Evolutionary conservation across 2,888 invertebrate genomes (phyloP), one percentile per base, ranked within the genome.

Genomic region (Drosophila stalkeri): DNA sequence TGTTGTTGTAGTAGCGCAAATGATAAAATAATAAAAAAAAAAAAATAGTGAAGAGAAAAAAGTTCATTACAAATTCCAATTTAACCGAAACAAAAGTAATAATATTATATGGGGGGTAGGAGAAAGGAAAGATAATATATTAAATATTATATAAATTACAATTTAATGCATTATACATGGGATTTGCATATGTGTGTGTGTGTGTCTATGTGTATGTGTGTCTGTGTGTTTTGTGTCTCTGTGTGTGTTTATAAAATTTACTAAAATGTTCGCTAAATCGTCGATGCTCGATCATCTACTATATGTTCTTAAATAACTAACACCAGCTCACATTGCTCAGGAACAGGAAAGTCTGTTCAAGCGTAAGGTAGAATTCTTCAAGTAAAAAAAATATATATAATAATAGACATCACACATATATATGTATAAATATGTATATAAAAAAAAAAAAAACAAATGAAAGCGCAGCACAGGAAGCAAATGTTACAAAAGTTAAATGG

Each of bases 31-130:
- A 20, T 2, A 20, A 27, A 47, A 31, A 46, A 33, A 20, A 37
- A 52, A 27, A 33, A 43, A 23, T 14, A 46, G 39, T 14, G 37
- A 14, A 37, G 37, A 16, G 16, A 16, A 31, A 67, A 71, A 47
- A 47, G 33, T 78, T 72, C 71, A 72, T 82, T 82, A 73, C 69
- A 75, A 75, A 73, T 47, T 79, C 84, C 81, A 81, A 70, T 70
- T 72, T 20, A 78, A 78, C 78, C 84, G 52, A 74, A 47, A 51
- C 63, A 46, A 52, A 43, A 64, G 39, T 47, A 55, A 64, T 63
- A 51, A 14, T 76, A 52, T 57, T 57, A 33, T 57, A 23, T 57
- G 12, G 49, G 39, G 23, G 5, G 27, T 20, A 31, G 44, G 20
- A 41, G 20, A 23, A 31, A 37, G 39, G 43, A 16, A 31, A 41